Evolutionary conservation across 2,113 vertebrate genomes (phyloP), one percentile per base, ranked within the genome.

Genomic region (Eleginops maclovinus): DNA sequence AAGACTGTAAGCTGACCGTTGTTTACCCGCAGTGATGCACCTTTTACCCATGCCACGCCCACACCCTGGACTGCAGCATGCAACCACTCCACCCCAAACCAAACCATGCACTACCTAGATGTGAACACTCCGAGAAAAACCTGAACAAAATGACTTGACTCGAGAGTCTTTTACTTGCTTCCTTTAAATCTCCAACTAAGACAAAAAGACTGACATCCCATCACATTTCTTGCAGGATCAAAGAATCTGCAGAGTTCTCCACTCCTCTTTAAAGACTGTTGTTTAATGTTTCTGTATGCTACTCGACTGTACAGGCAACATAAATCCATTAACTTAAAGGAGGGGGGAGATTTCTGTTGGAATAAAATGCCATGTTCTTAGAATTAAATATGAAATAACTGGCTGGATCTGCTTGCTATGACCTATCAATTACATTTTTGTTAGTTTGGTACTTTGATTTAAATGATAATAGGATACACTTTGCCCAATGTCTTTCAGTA

Each of bases 11-110:
- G 47, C 62, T 17, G 68, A 62, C 53, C 54, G 50, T 59, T 74
- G 77, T 90, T 89, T 89, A 89, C 86, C 72, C 50, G 60, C 87
- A 82, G 68, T 56, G 68, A 81, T 3, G 80, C 87, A 89, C 89
- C 72, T 89, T 63, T 89, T 77, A 83, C 78, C 78, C 66, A 75
- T 47, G 63, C 72, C 19, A 21, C 43, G 10, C 55, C 61, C 13
- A 58, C 63, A 64, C 75, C 66, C 66, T 71, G 9, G 12, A 74
- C 76, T 60, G 62, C 70, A 77, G 56, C 49, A 65, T 24, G 68
- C 65, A 53, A 69, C 71, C 83, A 74, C 82, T 87, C 69, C 81
- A 69, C 71, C 81, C 61, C 55, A 54, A 75, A 75, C 58, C 58
- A 46, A 62, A 62, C 17, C 77, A 63, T 15, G 63, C 74, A 83